Base-by-base conservation (phyloP, 1,140 invertebrate species). In the Ceratosolen fusciceps region DNA sequence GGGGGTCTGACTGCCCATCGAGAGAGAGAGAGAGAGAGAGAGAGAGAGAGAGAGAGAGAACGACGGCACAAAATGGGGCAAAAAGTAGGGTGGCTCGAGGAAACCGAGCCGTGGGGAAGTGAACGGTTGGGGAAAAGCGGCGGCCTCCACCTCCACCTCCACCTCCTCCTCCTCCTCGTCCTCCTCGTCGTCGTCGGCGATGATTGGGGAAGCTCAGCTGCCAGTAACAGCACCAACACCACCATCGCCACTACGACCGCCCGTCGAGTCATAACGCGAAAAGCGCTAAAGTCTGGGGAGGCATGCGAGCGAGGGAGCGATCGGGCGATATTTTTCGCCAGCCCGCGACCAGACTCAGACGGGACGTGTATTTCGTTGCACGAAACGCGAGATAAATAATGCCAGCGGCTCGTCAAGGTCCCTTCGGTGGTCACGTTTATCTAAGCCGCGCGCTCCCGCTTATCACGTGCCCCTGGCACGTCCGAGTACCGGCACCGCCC, bases 271-370 rank as follows among this genome's bases (percentile, higher is more conserved):
- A 43, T 43, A 43, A 43, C 12, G 12, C 12, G 5, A 5, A 43
- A 43, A 43, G 39, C 39, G 39, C 39, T 12, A 43, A 43, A 43
- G 5, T 43, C 39, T 7, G 5, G 39, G 12, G 12, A 16, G 2
- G 49, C 19, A 21, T 52, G 49, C 14, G 5, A 19, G 10, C 49
- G 10, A 39, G 31, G 19, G 34, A 62, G 39, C 56, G 8, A 19
- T n/a, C 52, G 21, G n/a, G 12, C 37, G 37, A 68, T 43, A 83
- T 82, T 81, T 79, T 77, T n/a, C 62, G 80, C 82, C 56, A 80
- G 80, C 81, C 77, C 77, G 80, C 77, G 79, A 52, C 26, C 67
- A 75, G 43, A 67, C 49, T 29, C 34, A n/a, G n/a, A 52, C 29
- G 60, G 52, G 73, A 75, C 52, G 34, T 75, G 29, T 21, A 5